Conservation (phyloP, 2,797 vertebrate species). For the Glyptemys insculpta region DNA sequence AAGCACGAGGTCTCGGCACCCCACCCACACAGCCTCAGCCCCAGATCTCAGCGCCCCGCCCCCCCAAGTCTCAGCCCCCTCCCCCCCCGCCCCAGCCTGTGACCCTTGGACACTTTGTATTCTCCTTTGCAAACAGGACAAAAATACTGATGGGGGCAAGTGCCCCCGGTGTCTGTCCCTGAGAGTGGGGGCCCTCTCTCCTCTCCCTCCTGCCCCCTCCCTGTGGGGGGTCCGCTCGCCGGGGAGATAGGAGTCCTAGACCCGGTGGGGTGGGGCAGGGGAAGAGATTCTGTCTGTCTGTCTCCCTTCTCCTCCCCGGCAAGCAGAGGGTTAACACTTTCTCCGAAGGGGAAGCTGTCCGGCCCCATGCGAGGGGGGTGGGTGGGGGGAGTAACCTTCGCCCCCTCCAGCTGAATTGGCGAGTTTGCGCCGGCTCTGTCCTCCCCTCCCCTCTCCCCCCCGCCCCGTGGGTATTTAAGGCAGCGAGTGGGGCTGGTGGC, state of each 20-base stretch:
- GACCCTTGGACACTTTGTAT: neutral
- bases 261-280: too few relatives aligned
- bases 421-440: neutral
- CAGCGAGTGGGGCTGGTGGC: neutral
- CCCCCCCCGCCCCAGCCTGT: neutral
- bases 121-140: neutral
- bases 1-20: too few relatives aligned
- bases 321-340: neutral
- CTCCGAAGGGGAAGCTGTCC: neutral
- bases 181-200: too few relatives aligned
- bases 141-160: too few relatives aligned
- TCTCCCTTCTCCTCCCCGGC: neutral
- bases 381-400: neutral
- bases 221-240: too few relatives aligned
- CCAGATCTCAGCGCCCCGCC: neutral
- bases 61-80: too few relatives aligned
- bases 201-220: too few relatives aligned
- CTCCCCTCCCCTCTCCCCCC: neutral
- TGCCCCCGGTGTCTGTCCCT: too few relatives aligned
- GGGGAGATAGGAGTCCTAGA: too few relatives aligned
- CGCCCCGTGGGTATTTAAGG: neutral
- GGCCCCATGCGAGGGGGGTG: neutral
- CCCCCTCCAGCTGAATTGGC: neutral
- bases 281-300: too few relatives aligned
- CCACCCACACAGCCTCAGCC: too few relatives aligned